Evolutionary conservation across 2,797 vertebrate species (phyloP).

Genomic region (Phoeniculus purpureus): DNA sequence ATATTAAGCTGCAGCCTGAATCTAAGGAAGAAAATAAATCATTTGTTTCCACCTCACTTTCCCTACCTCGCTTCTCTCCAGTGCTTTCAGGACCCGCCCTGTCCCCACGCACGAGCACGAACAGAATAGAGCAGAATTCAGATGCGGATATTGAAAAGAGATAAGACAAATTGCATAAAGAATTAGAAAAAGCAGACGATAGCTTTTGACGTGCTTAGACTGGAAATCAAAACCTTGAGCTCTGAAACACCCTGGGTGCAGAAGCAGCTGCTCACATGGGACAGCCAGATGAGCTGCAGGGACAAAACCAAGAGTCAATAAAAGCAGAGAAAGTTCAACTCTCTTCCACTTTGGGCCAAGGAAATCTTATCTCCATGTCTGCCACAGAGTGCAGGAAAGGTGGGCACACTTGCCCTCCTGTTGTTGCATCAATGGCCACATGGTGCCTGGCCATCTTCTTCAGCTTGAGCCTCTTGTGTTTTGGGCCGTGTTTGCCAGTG

Average conservation of each 20-base stretch:
- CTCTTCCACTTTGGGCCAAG: neutral
- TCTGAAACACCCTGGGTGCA: neutral
- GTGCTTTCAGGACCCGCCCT: neutral
- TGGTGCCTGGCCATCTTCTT: neutral
- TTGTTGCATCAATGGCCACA: fast-evolving
- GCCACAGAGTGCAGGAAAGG: neutral
- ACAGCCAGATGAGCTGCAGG: neutral
- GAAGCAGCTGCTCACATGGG: neutral
- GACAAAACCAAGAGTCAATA: neutral
- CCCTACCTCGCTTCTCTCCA: neutral
- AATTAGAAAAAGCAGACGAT: neutral
- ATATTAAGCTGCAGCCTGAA: neutral
- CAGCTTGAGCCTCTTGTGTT: fast-evolving
- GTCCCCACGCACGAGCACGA: neutral
- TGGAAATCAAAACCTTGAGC: neutral
- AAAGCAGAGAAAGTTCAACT: neutral
- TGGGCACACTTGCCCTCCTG: neutral
- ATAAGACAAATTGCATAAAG: slow-evolving; percentile 29
- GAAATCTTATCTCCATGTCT: neutral
- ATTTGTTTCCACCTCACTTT: neutral
- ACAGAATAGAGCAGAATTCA: neutral
- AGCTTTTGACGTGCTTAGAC: neutral
- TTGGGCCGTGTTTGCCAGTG: fast-evolving
- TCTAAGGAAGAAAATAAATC: neutral
- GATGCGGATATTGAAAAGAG: slow-evolving; percentile 21